Percentiles rank a stretch among this genome's conserved stretches.
Evolutionary conservation across 35 echinoderm and acorn worm genomes (phyloP).

Genomic region (Eucidaris tribuloides): DNA sequence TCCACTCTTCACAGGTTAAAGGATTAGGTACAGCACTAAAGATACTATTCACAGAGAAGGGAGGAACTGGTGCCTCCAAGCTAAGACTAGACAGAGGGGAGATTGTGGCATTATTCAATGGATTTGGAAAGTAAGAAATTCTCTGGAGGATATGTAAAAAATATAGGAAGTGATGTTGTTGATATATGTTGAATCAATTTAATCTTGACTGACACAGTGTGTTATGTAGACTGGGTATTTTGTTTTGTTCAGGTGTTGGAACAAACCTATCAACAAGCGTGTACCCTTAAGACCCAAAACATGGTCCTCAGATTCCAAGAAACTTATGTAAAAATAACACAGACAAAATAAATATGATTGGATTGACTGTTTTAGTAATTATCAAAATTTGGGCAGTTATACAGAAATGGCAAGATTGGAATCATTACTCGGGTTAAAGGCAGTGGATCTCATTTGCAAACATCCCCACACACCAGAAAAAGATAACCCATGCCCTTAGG

Average conservation of each 20-base stretch:
- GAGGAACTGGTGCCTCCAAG: not conserved
- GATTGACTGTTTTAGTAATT: no score
- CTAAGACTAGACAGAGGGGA: slow-evolving; percentile 69
- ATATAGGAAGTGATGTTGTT: not conserved
- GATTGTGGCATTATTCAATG: slow-evolving; percentile 82
- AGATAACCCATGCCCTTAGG: no score
- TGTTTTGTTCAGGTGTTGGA: not conserved
- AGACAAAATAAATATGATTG: no score
- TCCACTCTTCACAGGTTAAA: slow-evolving; percentile 47
- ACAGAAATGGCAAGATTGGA: no score
- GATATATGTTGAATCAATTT: not conserved
- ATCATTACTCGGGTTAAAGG: no score
- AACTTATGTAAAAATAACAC: no score
- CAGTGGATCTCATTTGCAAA: no score
- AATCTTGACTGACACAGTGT: not conserved
- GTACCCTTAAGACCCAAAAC: not conserved
- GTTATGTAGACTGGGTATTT: not conserved
- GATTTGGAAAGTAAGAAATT: slow-evolving; percentile 76
- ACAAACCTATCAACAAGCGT: not conserved
- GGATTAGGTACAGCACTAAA: slow-evolving; percentile 92
- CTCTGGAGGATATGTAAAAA: not conserved
- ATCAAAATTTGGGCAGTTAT: no score
- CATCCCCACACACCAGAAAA: no score
- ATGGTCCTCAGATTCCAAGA: not conserved
- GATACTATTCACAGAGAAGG: slow-evolving; percentile 74